These are phyloP conservation scores for Bellardia bayeri DNA, from an alignment of 2,888 invertebrate species.

Conservation along the genomic window DNA sequence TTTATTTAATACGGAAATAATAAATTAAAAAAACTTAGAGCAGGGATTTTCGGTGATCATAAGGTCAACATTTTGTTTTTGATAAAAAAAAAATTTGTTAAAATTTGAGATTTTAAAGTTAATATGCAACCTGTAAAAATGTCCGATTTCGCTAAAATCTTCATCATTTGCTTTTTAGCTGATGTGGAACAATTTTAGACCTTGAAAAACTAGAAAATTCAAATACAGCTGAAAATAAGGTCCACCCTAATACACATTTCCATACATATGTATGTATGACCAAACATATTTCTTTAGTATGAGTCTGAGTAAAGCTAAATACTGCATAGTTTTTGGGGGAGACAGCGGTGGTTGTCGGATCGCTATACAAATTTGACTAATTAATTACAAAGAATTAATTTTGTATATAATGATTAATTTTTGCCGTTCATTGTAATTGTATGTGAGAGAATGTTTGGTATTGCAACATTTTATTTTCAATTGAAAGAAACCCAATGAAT, in stretches of 20 bases:
- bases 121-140: too few relatives aligned
- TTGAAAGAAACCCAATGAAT: constrained; percentile 3
- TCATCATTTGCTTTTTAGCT: too few relatives aligned
- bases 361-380: constrained; percentile 28
- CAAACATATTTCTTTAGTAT: neutral
- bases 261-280: neutral
- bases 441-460: neutral
- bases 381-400: constrained; percentile 51
- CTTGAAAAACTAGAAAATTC: too few relatives aligned
- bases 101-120: too few relatives aligned
- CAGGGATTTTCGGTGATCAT: too few relatives aligned
- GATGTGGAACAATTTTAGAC: too few relatives aligned
- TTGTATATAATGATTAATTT: constrained; percentile 27
- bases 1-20: constrained; percentile 17
- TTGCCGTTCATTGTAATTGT: neutral
- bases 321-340: neutral
- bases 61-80: too few relatives aligned
- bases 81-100: too few relatives aligned
- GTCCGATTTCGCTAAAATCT: too few relatives aligned
- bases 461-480: neutral
- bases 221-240: too few relatives aligned
- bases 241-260: neutral
- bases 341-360: neutral
- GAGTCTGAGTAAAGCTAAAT: neutral
- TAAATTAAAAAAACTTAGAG: too few relatives aligned